phyloP scores from a whole-genome alignment of 2,113 vertebrate species.

The Heloderma charlesbogerti region DNA sequence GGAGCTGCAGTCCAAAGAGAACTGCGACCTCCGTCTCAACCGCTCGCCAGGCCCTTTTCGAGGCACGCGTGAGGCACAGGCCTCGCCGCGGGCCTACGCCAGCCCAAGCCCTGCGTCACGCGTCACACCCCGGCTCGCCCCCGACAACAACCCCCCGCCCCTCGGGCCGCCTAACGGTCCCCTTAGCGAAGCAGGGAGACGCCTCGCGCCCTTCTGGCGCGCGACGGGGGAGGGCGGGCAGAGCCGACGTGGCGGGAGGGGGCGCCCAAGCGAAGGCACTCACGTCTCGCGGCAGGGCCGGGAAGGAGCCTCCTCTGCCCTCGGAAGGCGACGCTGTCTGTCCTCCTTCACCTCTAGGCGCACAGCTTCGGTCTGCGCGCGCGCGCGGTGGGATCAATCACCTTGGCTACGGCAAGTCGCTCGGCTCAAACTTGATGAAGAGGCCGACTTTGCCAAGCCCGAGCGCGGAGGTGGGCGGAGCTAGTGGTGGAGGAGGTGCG shows the following conservation, averaged over 20 bases:
- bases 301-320: background rate
- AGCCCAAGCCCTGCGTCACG: background rate
- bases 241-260: accelerated
- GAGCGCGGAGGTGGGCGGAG: accelerated
- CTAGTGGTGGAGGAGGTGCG: background rate
- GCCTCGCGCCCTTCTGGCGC: background rate
- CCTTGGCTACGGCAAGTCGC: slow-evolving; percentile 24
- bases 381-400: accelerated
- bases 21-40: background rate
- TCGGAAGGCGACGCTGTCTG: background rate
- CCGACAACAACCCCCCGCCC: background rate
- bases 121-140: accelerated
- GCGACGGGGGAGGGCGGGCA: background rate
- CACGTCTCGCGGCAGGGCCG: slow-evolving; percentile 6
- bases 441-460: accelerated
- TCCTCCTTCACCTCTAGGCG: background rate
- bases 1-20: no score
- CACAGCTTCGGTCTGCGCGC: background rate
- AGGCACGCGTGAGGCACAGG: background rate
- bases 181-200: background rate
- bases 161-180: background rate
- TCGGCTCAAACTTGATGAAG: background rate
- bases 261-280: background rate
- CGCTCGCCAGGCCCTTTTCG: background rate
- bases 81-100: background rate